A percentile compares a stretch with the other conserved stretches of the same genome.
Conservation (phyloP, 1,140 invertebrate genomes). For the Achroia grisella region DNA sequence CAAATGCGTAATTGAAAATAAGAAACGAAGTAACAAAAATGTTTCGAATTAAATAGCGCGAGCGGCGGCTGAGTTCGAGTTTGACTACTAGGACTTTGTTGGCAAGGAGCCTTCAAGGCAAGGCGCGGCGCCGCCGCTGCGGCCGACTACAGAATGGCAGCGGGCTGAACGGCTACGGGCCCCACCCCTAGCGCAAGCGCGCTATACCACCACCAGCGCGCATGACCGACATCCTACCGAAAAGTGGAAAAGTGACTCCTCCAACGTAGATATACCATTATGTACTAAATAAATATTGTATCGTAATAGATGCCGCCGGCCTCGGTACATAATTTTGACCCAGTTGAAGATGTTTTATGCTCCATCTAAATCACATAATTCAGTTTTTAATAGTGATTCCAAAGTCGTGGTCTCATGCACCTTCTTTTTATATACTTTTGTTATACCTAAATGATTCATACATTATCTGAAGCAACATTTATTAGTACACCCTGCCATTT, state of each 20-base stretch:
- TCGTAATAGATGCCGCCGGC: slow-evolving; percentile 46
- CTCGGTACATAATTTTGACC: slow-evolving; percentile 46
- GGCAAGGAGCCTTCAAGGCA: slow-evolving; percentile 21
- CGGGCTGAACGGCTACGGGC: slow-evolving; percentile 57
- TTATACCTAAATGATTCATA: no score
- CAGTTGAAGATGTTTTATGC: slow-evolving; percentile 28
- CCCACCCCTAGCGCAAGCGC: slow-evolving; percentile 67
- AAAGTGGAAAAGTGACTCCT: slow-evolving; percentile 72
- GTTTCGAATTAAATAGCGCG: slow-evolving; percentile 33
- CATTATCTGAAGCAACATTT: no score
- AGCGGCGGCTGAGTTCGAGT: slow-evolving; percentile 51
- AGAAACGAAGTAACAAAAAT: slow-evolving; percentile 45
- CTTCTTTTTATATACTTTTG: no score
- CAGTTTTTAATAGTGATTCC: no score
- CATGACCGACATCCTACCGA: slow-evolving; percentile 69
- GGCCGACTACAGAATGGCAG: slow-evolving; percentile 60
- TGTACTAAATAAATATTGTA: slow-evolving; percentile 70
- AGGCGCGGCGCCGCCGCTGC: slow-evolving; percentile 51
- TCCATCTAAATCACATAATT: slow-evolving; percentile 12
- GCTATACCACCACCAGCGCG: slow-evolving; percentile 32
- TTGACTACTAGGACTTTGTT: slow-evolving; percentile 24
- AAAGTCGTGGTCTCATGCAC: no score
- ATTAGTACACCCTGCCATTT: slow-evolving; percentile 8
- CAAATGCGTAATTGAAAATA: slow-evolving; percentile 34
- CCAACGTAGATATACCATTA: slow-evolving; percentile 66